phyloP scores from a whole-genome alignment of 2,797 vertebrate species.

The Myotis myotis region DNA sequence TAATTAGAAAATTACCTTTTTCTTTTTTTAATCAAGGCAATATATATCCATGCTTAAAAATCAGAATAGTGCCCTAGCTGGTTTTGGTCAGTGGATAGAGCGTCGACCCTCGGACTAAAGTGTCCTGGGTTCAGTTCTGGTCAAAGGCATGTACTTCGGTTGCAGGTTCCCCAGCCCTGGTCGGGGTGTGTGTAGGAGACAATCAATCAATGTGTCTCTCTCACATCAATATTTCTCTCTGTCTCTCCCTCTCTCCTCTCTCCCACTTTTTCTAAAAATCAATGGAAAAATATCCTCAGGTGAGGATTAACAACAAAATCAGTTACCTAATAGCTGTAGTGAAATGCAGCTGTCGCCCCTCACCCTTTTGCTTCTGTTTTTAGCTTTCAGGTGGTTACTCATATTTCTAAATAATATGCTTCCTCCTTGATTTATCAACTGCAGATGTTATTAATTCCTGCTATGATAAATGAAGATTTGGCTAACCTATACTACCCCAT shows the following conservation, averaged over 20 bases:
- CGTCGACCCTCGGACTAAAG: too few relatives aligned
- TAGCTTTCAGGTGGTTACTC: not conserved
- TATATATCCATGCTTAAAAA: slow-evolving; percentile 1
- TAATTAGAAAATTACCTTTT: not conserved
- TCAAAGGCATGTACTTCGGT: too few relatives aligned
- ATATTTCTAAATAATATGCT: not conserved
- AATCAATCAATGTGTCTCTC: too few relatives aligned
- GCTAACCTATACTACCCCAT: not conserved
- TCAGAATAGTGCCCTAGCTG: not conserved
- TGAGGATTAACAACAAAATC: too few relatives aligned
- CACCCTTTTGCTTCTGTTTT: not conserved
- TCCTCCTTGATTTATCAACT: not conserved
- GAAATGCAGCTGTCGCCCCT: not conserved
- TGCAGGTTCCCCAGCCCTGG: too few relatives aligned
- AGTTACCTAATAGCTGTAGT: not conserved
- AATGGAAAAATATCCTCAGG: too few relatives aligned
- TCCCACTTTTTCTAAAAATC: too few relatives aligned
- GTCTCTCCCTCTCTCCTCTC: too few relatives aligned
- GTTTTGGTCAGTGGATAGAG: too few relatives aligned
- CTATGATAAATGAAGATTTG: not conserved
- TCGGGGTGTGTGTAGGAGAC: too few relatives aligned
- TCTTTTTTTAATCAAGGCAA: not conserved
- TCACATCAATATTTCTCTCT: too few relatives aligned
- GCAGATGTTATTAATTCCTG: not conserved
- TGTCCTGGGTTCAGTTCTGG: too few relatives aligned